A percentile compares a stretch with the other conserved stretches of the same genome.
These are phyloP conservation scores for Aphodius sticticus DNA, from an alignment of 2,888 invertebrate species.

Conservation along the genomic window DNA sequence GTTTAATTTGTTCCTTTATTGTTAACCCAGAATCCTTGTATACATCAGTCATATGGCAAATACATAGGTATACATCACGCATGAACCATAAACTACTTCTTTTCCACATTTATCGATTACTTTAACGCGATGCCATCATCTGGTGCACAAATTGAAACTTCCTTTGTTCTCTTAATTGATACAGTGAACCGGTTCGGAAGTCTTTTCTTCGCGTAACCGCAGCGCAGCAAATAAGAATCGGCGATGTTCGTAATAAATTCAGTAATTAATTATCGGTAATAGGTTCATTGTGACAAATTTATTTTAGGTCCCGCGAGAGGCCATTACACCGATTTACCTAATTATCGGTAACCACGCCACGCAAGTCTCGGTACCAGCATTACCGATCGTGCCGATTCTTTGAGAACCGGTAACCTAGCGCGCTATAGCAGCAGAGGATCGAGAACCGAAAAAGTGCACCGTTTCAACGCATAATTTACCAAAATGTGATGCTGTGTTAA, in stretches of 20 bases:
- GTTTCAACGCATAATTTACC: too few species aligned
- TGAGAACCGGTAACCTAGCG: neutral
- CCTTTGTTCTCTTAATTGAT: neutral
- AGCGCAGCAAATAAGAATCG: neutral
- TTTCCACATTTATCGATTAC: neutral
- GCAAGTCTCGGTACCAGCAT: neutral
- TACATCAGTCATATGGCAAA: too few species aligned
- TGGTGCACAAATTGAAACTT: neutral
- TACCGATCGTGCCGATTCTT: neutral
- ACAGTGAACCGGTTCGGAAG: neutral
- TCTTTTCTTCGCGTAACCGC: neutral
- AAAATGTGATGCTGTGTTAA: too few species aligned
- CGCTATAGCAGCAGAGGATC: too few species aligned
- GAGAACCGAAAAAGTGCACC: too few species aligned
- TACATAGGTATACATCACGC: too few species aligned
- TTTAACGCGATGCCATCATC: neutral
- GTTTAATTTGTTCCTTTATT: too few species aligned
- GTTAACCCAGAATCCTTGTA: too few species aligned
- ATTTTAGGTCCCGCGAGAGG: slow-evolving; percentile 17
- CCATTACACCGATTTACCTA: slow-evolving; percentile 16
- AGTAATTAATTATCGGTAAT: slow-evolving; percentile 21
- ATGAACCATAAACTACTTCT: neutral
- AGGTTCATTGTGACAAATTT: slow-evolving; percentile 18
- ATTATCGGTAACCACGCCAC: slow-evolving; percentile 11
- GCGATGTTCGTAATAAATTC: slow-evolving; percentile 18